Evolutionary conservation across 2,888 invertebrate genomes (phyloP), one percentile per base, ranked within the genome.

Genomic region (Lampropteryx suffumata): DNA sequence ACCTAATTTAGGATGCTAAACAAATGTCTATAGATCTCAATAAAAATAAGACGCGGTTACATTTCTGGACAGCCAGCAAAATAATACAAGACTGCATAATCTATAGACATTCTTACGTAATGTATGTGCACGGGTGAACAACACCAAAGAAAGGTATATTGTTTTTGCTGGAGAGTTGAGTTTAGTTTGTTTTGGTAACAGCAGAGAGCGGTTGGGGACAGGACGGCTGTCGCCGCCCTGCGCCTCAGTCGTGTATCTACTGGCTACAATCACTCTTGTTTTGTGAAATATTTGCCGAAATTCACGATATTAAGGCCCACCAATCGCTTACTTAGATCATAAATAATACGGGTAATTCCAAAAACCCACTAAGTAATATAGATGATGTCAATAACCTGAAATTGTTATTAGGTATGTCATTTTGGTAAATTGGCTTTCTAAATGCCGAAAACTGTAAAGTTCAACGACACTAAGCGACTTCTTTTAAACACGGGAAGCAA

Each of bases 181-280:
- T 55, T 64, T 63, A 67, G 62, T 74, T 61, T 74, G 70, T 72
- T 76, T 68, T 73, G 69, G 64, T 74, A 66, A 50, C 49, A 63
- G 62, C 60, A 48, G 65, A 67, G 66, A 57, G 61, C 44, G 60
- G 62, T 57, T 59, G 74, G 81, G 49, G 80, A 81, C 71, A 69
- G 79, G 76, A 53, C 79, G 65, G 61, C 51, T 65, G 71, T 79
- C 82, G 64, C 82, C 80, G 71, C 79, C 81, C 73, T 55, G 44
- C 59, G 57, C 65, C 64, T 62, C 63, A 76, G 64, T 74, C 79
- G 73, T 73, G 74, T 71, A 74, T 2, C 3, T 17, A 17, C 17
- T 4, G 2, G 4, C 17, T 17, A 17, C 74, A 69, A 76, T 70
- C 71, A 72, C 67, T 73, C 63, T 67, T 67, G 68, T 74, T 71